Conservation (phyloP, 2,113 vertebrate genomes). For the Synodontis membranacea region DNA sequence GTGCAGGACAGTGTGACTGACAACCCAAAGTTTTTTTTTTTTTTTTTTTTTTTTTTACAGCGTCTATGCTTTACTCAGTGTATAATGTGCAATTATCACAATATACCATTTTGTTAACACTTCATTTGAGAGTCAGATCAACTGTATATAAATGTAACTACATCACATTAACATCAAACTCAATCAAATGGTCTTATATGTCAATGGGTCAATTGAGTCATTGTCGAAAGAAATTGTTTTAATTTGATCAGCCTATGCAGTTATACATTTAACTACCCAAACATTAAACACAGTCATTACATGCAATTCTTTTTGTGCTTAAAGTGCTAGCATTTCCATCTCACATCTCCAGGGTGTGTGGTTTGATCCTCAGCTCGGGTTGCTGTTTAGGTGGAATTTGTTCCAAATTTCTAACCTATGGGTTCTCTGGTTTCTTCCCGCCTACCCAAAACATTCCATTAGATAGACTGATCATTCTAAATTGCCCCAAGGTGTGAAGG, state of each 20-base stretch:
- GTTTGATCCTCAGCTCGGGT: not conserved
- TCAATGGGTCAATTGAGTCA: not conserved
- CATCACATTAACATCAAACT: not conserved
- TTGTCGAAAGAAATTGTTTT: not conserved
- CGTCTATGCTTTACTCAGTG: not conserved
- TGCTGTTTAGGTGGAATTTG: not conserved
- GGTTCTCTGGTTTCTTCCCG: not conserved
- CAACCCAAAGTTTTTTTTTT: no score
- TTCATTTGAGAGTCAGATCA: not conserved
- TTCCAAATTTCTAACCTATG: not conserved
- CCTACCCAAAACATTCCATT: not conserved
- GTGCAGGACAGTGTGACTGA: not conserved
- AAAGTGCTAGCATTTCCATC: not conserved
- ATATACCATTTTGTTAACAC: not conserved
- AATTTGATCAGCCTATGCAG: not conserved
- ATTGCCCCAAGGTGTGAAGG: not conserved
- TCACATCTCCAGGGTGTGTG: not conserved
- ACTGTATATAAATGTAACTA: not conserved
- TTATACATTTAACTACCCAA: not conserved
- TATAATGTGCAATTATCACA: not conserved
- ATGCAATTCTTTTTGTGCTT: not conserved
- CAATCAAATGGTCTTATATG: not conserved
- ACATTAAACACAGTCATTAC: not conserved
- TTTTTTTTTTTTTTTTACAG: no score
- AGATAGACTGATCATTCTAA: not conserved